Evolutionary conservation across 2,797 vertebrate genomes (phyloP), one percentile per base, ranked within the genome.

Genomic region (Poeciliopsis gracilis): DNA sequence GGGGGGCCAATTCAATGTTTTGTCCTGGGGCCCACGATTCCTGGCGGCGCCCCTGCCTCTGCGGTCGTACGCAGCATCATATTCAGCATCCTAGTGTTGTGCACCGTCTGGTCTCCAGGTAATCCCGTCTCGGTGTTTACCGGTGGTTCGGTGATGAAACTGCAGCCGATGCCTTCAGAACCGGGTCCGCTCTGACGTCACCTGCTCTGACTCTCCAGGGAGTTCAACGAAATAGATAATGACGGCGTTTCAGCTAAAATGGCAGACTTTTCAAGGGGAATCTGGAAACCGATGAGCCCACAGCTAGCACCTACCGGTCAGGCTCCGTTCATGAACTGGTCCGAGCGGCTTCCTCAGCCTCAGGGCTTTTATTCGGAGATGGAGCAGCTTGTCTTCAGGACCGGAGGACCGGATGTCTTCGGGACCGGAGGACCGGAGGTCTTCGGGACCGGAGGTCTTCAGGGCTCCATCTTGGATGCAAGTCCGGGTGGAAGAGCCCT

Each of bases 251-350:
- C 3, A 46, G 49, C 7, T 46, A 72, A 59, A 36, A 18, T 1
- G 10, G 5, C 12, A 30, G 45, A 33, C 81, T 77, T 30, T 20
- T 25, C 23, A 49, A 28, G 46, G 16, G 10, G 66, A 55, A 38
- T 36, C 72, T 28, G 59, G 55, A 23, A 59, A 33, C 1, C 15
- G 84, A 73, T 70, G 67, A 53, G 43, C 18, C 75, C 81, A 73
- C 33, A 63, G 71, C 71, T 51, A 38, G 46, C 80, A 81, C 90
- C 78, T 79, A 89, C 91, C 23, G 70, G 71, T 66, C 84, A 74
- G 79, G 49, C 85, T 12, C 78, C 82, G 87, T 77, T 80, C 85
- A 86, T 88, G 38, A 43, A 36, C 36, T 5, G 36, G 4, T 36
- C 4, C 36, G 4, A 36, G 36, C 36, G 36, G 36, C 36, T 36